Percentiles rank a stretch among this genome's conserved stretches.
Evolutionary conservation across 1,140 invertebrate genomes (phyloP).

Genomic region (Lepidurus couesii): DNA sequence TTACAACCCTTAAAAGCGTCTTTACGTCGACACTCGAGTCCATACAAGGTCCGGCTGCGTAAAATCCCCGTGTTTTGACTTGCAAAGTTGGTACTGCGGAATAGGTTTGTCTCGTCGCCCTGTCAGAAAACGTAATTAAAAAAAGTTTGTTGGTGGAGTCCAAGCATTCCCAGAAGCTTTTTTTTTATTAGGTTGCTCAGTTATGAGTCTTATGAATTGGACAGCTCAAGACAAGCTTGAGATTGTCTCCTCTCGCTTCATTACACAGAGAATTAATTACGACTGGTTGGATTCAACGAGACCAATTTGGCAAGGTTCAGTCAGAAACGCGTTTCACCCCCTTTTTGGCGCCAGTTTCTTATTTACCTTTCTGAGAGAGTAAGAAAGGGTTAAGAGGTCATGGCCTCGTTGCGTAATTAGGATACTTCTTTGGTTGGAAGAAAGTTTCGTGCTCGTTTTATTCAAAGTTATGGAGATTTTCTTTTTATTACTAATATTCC

Average conservation of each 20-base stretch:
- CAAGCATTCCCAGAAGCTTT: neutral
- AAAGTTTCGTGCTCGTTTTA: no score
- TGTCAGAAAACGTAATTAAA: neutral
- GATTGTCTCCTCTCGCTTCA: neutral
- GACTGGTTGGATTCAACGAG: neutral
- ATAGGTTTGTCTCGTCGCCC: neutral
- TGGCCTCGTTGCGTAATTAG: no score
- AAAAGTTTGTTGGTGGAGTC: neutral
- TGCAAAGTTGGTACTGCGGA: slow-evolving; percentile 1
- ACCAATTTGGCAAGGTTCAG: neutral
- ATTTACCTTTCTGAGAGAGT: no score
- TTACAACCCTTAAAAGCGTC: slow-evolving; percentile 7
- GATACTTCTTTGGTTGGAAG: no score
- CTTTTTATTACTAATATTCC: no score
- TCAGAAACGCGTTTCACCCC: no score
- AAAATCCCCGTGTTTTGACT: neutral
- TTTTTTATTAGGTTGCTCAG: neutral
- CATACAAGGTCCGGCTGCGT: neutral
- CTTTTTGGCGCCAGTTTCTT: no score
- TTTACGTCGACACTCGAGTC: slow-evolving; percentile 21
- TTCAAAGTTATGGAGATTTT: no score
- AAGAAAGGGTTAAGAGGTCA: no score
- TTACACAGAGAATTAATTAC: neutral
- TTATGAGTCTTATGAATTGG: neutral
- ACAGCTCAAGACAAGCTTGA: neutral